Conservation (phyloP, 2,797 vertebrate genomes). For the Diplodus sargus region DNA sequence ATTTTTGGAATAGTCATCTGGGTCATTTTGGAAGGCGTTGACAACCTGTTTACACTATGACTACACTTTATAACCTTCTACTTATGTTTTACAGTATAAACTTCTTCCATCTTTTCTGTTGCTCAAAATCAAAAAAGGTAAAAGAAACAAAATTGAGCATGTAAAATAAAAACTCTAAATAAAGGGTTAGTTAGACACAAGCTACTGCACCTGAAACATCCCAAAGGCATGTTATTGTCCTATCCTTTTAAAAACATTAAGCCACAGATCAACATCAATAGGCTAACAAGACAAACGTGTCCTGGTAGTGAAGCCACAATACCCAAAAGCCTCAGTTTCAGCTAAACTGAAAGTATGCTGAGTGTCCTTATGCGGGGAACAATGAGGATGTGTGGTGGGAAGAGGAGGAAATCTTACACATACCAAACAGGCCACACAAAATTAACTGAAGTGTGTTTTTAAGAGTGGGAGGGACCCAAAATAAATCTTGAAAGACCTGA, state of each 20-base stretch:
- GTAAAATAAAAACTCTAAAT: neutral
- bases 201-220: neutral
- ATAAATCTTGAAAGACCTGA: constrained; percentile 76
- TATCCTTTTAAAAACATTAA: constrained; percentile 48
- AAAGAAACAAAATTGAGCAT: neutral
- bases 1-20: neutral
- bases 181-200: neutral
- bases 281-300: constrained; percentile 56
- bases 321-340: constrained; percentile 52
- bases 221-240: neutral
- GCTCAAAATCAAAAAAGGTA: neutral
- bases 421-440: constrained; percentile 73
- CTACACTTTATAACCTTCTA: neutral
- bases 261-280: constrained; percentile 35
- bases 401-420: constrained; percentile 74
- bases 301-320: constrained; percentile 42
- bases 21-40: neutral
- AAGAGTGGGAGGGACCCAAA: constrained; percentile 71
- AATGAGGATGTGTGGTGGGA: constrained; percentile 72
- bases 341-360: constrained; percentile 76
- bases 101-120: neutral
- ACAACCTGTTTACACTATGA: neutral
- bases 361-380: constrained; percentile 71
- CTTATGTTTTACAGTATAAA: no score
- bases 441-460: constrained; percentile 78